Conservation (phyloP, 2,888 invertebrate species). For the Sturmia bella region DNA sequence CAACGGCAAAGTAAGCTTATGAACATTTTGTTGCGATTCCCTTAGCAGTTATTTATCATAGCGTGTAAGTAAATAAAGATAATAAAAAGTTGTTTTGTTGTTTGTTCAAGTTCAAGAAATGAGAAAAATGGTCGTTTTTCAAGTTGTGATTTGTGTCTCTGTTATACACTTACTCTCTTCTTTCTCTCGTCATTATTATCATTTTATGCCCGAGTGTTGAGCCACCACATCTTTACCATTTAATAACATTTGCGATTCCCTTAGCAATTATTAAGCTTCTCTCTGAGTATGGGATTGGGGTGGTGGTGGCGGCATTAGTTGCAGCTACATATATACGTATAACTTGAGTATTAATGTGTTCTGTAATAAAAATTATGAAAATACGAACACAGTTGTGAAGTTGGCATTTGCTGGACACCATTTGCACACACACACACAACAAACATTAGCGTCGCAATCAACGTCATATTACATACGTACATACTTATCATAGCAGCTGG, state of each 20-base stretch:
- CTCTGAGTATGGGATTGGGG: slow-evolving; percentile 37
- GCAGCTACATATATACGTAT: background rate
- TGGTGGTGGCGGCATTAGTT: background rate
- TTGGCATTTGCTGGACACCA: background rate
- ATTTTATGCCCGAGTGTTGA: slow-evolving; percentile 15
- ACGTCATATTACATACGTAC: background rate
- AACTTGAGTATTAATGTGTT: slow-evolving; percentile 31
- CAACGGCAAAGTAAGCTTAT: slow-evolving; percentile 25
- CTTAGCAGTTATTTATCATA: slow-evolving; percentile 67
- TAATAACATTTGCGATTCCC: slow-evolving; percentile 67
- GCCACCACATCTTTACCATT: slow-evolving; percentile 59
- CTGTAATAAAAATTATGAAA: slow-evolving; percentile 47
- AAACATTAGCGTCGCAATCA: background rate
- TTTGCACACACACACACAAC: slow-evolving; percentile 13
- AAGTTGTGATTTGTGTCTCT: slow-evolving; percentile 10
- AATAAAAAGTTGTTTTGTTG: slow-evolving; percentile 43
- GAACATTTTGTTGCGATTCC: slow-evolving; percentile 64
- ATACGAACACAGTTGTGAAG: background rate
- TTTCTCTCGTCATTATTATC: slow-evolving; percentile 4
- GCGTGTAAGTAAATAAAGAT: slow-evolving; percentile 54
- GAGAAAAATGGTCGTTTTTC: slow-evolving; percentile 30
- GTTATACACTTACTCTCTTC: slow-evolving; percentile 45
- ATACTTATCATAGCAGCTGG: background rate
- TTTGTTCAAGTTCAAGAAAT: slow-evolving; percentile 46
- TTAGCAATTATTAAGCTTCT: slow-evolving; percentile 66